phyloP scores from a whole-genome alignment of 2,888 invertebrate species.

The Scotopteryx bipunctaria region DNA sequence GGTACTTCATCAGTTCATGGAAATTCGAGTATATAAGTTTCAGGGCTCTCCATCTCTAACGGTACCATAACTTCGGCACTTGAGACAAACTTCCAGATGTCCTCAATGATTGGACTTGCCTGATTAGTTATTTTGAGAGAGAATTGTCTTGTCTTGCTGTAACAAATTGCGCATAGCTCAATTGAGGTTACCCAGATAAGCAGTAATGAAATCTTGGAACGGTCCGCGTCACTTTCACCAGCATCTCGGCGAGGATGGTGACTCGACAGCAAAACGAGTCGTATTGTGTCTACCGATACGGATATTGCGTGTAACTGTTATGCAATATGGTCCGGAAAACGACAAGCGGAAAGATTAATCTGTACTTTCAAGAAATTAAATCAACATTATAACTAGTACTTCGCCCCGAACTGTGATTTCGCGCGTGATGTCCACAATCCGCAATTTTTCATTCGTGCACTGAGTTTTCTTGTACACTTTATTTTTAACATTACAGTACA shows the following conservation, averaged over 20 bases:
- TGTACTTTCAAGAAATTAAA: slow-evolving; percentile 8
- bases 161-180: slow-evolving; percentile 42
- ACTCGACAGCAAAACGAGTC: slow-evolving; percentile 25
- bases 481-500: no score
- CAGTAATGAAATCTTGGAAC: slow-evolving; percentile 42
- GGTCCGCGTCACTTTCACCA: slow-evolving; percentile 53
- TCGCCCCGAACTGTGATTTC: no score
- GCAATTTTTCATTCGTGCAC: no score
- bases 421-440: no score
- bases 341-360: slow-evolving; percentile 18
- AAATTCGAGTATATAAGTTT: slow-evolving; percentile 25
- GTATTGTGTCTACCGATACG: slow-evolving; percentile 24
- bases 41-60: slow-evolving; percentile 14
- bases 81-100: slow-evolving; percentile 15
- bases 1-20: slow-evolving; percentile 24
- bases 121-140: slow-evolving; percentile 18
- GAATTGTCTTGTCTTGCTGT: slow-evolving; percentile 28
- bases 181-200: slow-evolving; percentile 54
- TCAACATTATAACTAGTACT: no score
- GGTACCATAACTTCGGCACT: slow-evolving; percentile 21
- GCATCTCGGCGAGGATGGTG: slow-evolving; percentile 34
- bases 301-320: slow-evolving; percentile 33
- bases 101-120: slow-evolving; percentile 12
- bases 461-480: no score
- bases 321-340: slow-evolving; percentile 30